Evolutionary conservation across 2,113 vertebrate species (phyloP).

Genomic region (Cyanoramphus novaezelandiae): DNA sequence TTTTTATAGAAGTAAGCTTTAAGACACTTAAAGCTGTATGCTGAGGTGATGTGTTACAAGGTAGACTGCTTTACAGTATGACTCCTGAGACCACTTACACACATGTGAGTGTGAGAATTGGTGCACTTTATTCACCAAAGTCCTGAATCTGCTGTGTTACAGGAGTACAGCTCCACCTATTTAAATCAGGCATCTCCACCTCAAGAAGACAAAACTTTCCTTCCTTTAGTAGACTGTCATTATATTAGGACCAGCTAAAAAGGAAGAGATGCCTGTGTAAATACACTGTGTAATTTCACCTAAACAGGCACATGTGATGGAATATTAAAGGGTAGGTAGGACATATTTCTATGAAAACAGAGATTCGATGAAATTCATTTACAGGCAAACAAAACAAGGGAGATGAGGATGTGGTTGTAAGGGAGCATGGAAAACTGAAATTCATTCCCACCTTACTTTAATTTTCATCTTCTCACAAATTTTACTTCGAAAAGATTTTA

Average conservation of each 20-base stretch:
- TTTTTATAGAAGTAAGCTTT: slow-evolving; percentile 14
- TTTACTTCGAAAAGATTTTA: neutral
- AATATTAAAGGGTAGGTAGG: neutral
- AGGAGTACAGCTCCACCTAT: neutral
- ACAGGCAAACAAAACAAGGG: neutral
- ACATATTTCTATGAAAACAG: neutral
- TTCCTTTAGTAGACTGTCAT: neutral
- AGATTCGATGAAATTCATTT: neutral
- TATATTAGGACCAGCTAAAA: neutral
- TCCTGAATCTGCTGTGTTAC: neutral
- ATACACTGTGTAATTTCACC: neutral
- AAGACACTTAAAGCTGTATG: slow-evolving; percentile 11
- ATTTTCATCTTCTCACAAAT: neutral
- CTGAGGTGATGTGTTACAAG: slow-evolving; percentile 16
- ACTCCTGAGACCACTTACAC: slow-evolving; percentile 13
- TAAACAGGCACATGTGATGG: neutral
- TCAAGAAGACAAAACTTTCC: neutral
- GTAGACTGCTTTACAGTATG: neutral
- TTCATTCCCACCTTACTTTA: neutral
- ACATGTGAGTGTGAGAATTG: slow-evolving; percentile 20
- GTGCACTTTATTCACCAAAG: neutral
- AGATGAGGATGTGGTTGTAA: neutral
- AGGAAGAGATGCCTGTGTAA: neutral
- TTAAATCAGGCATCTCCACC: neutral
- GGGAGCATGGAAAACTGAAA: neutral